phyloP scores from a whole-genome alignment of 2,113 vertebrate species.

The Vulpes ferrilata region DNA sequence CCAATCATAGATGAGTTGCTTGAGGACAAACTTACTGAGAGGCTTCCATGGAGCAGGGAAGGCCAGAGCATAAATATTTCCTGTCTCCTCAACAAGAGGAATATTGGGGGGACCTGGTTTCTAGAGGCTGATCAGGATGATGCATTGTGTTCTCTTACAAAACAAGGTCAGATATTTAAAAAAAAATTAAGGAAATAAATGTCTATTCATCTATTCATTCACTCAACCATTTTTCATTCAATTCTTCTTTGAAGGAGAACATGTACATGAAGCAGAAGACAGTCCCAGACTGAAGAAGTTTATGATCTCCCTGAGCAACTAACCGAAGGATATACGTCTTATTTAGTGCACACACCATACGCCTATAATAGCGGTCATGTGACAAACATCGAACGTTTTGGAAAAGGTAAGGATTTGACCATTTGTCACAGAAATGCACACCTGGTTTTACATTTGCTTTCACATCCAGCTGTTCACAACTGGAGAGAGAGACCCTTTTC shows the following conservation, averaged over 20 bases:
- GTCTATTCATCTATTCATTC: background rate
- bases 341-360: too few species aligned
- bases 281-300: background rate
- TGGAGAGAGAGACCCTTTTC: background rate
- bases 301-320: background rate
- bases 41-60: background rate
- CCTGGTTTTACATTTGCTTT: background rate
- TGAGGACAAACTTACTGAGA: background rate
- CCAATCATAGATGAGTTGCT: background rate
- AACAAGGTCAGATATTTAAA: background rate
- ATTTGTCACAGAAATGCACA: background rate
- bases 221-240: background rate
- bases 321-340: background rate
- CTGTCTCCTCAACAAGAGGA: background rate
- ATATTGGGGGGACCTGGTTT: background rate
- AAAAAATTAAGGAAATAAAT: background rate
- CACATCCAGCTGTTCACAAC: background rate
- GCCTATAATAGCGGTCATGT: accelerated
- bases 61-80: background rate
- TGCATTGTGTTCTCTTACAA: background rate
- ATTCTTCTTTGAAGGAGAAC: background rate
- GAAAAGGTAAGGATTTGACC: background rate
- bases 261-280: background rate
- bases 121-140: background rate
- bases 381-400: background rate